Conservation (phyloP, 1,140 invertebrate genomes). For the Cydia splendana region DNA sequence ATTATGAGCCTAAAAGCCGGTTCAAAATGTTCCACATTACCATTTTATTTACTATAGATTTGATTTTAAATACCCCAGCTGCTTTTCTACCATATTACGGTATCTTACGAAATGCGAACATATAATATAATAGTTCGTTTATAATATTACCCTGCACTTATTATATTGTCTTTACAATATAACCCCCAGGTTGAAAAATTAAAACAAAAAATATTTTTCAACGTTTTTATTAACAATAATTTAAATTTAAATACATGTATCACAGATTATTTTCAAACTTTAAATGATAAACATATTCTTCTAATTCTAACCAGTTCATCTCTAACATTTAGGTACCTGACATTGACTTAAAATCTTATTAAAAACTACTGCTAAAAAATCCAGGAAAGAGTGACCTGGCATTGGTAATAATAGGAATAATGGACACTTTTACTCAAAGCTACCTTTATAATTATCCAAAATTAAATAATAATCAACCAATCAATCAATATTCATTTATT, state of each 20-base stretch:
- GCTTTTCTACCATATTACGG: too few species aligned
- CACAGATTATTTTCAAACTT: conserved; percentile 2
- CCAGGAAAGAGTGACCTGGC: background rate
- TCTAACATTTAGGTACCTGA: background rate
- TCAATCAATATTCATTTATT: too few species aligned
- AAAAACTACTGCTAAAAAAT: background rate
- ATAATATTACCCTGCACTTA: too few species aligned
- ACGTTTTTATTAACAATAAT: conserved; percentile 8
- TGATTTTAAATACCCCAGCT: too few species aligned
- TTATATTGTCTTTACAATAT: background rate
- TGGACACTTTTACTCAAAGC: background rate
- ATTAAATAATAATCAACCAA: too few species aligned
- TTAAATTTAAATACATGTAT: conserved; percentile 2
- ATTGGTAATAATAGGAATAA: background rate
- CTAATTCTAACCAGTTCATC: background rate
- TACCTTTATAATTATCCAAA: background rate
- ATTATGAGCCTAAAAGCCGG: too few species aligned
- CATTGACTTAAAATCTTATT: background rate
- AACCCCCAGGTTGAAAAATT: background rate
- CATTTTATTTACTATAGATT: too few species aligned
- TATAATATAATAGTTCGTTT: too few species aligned
- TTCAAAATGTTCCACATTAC: too few species aligned
- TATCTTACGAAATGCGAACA: too few species aligned
- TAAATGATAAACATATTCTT: background rate
- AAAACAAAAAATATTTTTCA: conserved; percentile 15